Conservation (phyloP, 2,888 invertebrate species). For the Tillus elongatus region DNA sequence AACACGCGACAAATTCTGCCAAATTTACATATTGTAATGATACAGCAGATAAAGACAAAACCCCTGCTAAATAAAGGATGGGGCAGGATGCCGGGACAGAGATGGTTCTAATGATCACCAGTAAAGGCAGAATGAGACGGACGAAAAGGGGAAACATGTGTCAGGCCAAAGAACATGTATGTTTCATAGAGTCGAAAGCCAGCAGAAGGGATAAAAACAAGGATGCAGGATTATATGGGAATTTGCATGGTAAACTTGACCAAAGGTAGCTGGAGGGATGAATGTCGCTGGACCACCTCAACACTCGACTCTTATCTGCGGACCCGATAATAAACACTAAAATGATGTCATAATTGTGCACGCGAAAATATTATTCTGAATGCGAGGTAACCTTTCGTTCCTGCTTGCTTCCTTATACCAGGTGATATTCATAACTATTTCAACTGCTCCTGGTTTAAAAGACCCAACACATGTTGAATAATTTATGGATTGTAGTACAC, state of each 20-base stretch:
- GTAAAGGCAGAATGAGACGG: slow-evolving; percentile 25
- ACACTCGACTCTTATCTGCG: too few relatives aligned
- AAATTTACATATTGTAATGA: slow-evolving; percentile 38
- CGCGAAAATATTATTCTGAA: too few relatives aligned
- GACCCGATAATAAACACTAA: too few relatives aligned
- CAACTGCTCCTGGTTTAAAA: too few relatives aligned
- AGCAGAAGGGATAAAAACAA: slow-evolving; percentile 17
- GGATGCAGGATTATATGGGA: slow-evolving; percentile 25
- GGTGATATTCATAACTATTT: too few relatives aligned
- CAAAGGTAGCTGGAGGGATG: slow-evolving; percentile 20
- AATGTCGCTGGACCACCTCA: slow-evolving; percentile 16
- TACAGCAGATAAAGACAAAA: too few relatives aligned
- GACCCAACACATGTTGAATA: too few relatives aligned
- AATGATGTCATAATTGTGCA: too few relatives aligned
- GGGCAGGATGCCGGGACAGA: slow-evolving; percentile 15
- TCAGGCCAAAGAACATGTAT: slow-evolving; percentile 35
- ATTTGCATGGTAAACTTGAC: slow-evolving; percentile 31
- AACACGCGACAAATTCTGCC: slow-evolving; percentile 37
- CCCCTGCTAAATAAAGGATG: too few relatives aligned
- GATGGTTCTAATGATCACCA: slow-evolving; percentile 12
- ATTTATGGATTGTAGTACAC: too few relatives aligned
- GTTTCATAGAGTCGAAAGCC: slow-evolving; percentile 33
- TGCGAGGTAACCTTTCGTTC: too few relatives aligned
- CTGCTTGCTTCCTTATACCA: too few relatives aligned
- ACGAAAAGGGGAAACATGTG: slow-evolving; percentile 35